Evolutionary conservation across 2,888 invertebrate genomes (phyloP).

Genomic region (Troides helena): DNA sequence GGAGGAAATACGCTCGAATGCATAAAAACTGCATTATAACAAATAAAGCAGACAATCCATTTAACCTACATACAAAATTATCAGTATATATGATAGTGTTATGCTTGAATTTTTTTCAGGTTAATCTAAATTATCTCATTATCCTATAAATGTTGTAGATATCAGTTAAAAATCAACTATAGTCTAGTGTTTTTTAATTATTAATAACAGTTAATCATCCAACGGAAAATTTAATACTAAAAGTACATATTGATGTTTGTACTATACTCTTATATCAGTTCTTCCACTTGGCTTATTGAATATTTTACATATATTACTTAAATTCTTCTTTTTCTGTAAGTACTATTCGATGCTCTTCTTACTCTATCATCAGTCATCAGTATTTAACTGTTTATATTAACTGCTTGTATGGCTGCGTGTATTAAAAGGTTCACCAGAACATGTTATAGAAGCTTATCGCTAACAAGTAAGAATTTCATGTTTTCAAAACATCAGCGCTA

Average conservation of each 20-base stretch:
- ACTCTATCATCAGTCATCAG: neutral
- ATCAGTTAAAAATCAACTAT: too few relatives aligned
- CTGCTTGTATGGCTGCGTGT: too few relatives aligned
- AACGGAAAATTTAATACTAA: neutral
- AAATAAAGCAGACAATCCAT: too few relatives aligned
- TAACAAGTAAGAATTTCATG: neutral
- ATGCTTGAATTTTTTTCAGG: too few relatives aligned
- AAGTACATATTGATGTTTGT: neutral
- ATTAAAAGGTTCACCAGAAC: neutral
- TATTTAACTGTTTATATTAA: neutral
- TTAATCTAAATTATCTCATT: too few relatives aligned
- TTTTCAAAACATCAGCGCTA: neutral
- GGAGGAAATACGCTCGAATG: slow-evolving; percentile 39
- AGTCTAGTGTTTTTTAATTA: too few relatives aligned
- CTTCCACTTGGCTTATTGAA: neutral
- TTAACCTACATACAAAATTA: too few relatives aligned
- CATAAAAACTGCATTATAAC: slow-evolving; percentile 2
- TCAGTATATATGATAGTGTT: too few relatives aligned
- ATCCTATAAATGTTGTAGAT: too few relatives aligned
- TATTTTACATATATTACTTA: neutral
- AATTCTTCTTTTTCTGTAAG: too few relatives aligned
- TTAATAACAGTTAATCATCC: neutral
- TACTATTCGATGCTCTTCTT: neutral
- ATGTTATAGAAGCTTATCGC: neutral
- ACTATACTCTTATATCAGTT: neutral